Evolutionary conservation across 53 echinoderm and acorn worm species (phyloP).

Genomic region (Holothuria leucospilota): DNA sequence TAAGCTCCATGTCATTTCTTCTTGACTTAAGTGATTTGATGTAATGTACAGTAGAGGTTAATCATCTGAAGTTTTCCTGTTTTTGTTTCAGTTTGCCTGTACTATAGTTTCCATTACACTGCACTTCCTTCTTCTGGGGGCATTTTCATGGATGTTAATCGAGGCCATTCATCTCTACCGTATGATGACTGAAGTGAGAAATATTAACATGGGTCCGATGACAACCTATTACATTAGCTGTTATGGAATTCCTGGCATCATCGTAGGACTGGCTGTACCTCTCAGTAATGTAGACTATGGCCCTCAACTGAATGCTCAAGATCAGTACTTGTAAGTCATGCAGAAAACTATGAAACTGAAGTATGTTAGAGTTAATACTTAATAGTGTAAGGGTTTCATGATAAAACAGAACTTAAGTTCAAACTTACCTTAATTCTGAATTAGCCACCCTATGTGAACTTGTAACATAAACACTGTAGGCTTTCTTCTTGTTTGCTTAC

Average conservation of each 20-base stretch:
- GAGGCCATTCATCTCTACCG: constrained; percentile 97
- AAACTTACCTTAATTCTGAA: too few relatives aligned
- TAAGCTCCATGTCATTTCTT: too few relatives aligned
- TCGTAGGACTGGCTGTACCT: constrained; percentile 90
- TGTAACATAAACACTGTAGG: too few relatives aligned
- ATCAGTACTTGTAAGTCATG: constrained; percentile 91
- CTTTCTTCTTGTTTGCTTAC: too few relatives aligned
- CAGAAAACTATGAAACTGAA: background rate
- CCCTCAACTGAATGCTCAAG: constrained; percentile 76
- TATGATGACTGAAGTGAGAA: constrained; percentile 97
- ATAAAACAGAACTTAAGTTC: too few relatives aligned
- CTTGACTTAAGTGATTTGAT: too few relatives aligned
- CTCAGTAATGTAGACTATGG: constrained; percentile 92
- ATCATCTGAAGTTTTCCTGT: background rate
- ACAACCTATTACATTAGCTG: constrained; percentile 91
- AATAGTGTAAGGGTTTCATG: too few relatives aligned
- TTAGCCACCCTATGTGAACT: too few relatives aligned
- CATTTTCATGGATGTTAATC: constrained; percentile 98
- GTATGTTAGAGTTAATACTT: too few relatives aligned
- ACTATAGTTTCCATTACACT: constrained; percentile 90
- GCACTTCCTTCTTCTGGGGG: constrained; percentile 88
- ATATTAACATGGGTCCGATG: constrained; percentile 99
- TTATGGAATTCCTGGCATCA: constrained; percentile 87
- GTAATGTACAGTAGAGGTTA: too few relatives aligned
- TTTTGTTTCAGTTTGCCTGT: constrained; percentile 78